Base-by-base conservation (phyloP, 2,113 vertebrate genomes). In the Cololabis saira region DNA sequence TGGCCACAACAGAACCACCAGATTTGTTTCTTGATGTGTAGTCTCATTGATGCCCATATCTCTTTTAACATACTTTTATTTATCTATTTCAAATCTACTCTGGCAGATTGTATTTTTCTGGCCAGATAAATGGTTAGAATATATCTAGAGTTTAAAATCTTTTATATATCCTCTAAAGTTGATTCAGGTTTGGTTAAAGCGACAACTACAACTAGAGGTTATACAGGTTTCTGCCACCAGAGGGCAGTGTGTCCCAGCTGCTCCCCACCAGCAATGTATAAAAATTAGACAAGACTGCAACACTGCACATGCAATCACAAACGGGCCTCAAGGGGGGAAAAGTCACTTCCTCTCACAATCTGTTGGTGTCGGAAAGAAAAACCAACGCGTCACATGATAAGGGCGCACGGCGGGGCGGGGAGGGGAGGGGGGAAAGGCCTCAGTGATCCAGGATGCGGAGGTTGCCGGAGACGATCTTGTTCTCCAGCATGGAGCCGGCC, bases 391-490 rank as follows among this genome's bases (percentile, higher is more conserved):
- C 74, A 84, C 72, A 65, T 62, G 87, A 84, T 67, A 14, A 6
- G 74, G 57, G 18, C 16, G 62, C 0, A 44, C 17, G 27, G 18
- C 11, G 12, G 22, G 5, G 13, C 2, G 16, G 12, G 22, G 5
- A 11, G 4, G 17, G n/a, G 19, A 14, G 8, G 5, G 13, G 51
- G 33, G 15, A 17, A 75, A 81, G 71, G 65, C 56, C 16, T 96
- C 92, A 99, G 90, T 99, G 97, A 90, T 99, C 97, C 90, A 99
- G 91, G 89, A 99, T 99, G 71, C 97, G 96, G 37, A 99, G 96
- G 80, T 99, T 99, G 61, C 98, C 98, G 4, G 97, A 99, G 4
- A 99, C 97, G 0, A 99, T 99, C 88, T 99, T 99, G 91, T 99
- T 99, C 82, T 99, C 98, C 85, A 99, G 90, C 82, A 98, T 89